Evolutionary conservation across 2,797 vertebrate species (phyloP), one percentile per base, ranked within the genome.

Genomic region (Distichodus sexfasciatus): DNA sequence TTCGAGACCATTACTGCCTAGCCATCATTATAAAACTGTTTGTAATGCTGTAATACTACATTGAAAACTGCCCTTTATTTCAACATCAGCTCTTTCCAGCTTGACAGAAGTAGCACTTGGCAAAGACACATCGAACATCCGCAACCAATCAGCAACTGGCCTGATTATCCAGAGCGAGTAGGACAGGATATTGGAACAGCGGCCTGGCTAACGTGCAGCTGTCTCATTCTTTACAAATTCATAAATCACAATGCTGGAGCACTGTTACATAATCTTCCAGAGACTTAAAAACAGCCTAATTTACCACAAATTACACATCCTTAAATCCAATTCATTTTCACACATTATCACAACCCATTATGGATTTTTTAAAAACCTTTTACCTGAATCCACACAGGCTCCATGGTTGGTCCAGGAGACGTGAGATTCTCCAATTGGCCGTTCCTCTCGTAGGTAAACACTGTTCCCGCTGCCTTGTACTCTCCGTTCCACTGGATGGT

Each of bases 341-440:
- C n/a, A 35, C 31, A 26, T 14, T 1, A 2, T 48, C 17, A 36
- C 6, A 15, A 54, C n/a, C 19, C 26, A 51, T 43, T 8, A 36
- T 17, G 48, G 1, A n/a, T 10, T 50, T 63, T 68, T 33, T 26
- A 17, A 29, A 3, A 17, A 41, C 6, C 36, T 4, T 41, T 1
- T 79, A 97, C 97, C 95, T 99, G 97, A 79, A 99, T 97, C 97
- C 96, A 98, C 44, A 99, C 83, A 0, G 95, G 93, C 66, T 99
- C 95, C 46, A 84, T 84, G 0, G 96, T 98, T 28, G 97, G 97
- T 0, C 97, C 97, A 0, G 94, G 94, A 2, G 97, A 95, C 0
- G 94, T 98, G 71, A 99, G 90, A 80, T 95, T 97, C 87, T 99
- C 97, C 85, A 92, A 88, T 40, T 97, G 93, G 0, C 95, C 95